Evolutionary conservation across 2,113 vertebrate species (phyloP).

Genomic region (Dasyurus viverrinus): DNA sequence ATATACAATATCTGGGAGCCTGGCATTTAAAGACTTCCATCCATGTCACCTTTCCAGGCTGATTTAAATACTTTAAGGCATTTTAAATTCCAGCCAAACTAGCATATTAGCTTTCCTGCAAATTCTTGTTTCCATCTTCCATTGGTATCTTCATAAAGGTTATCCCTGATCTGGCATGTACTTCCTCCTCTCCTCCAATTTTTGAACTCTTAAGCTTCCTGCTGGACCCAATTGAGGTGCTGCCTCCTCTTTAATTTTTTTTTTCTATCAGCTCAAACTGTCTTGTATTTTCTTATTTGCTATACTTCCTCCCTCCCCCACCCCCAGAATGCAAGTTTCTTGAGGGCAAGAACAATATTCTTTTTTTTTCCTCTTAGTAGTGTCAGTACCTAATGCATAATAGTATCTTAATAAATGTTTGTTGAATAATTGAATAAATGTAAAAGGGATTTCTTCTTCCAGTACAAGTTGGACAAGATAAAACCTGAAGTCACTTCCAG

Average conservation of each 20-base stretch:
- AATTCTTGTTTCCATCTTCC: not conserved
- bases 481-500: not conserved
- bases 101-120: not conserved
- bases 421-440: not conserved
- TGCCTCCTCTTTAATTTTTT: not conserved
- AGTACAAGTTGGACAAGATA: not conserved
- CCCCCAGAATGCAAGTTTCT: not conserved
- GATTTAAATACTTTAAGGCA: not conserved
- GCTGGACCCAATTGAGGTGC: not conserved
- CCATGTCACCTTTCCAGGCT: not conserved
- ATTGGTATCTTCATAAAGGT: not conserved
- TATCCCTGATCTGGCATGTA: not conserved
- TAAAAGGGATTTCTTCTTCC: not conserved
- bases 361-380: not conserved
- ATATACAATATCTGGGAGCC: not conserved
- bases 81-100: not conserved
- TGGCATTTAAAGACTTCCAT: not conserved
- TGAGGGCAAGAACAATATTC: not conserved
- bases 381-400: not conserved
- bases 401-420: constrained; percentile 36
- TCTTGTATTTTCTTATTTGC: not conserved
- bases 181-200: not conserved
- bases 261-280: not conserved
- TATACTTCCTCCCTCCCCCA: not conserved
- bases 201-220: not conserved